Evolutionary conservation across 2,888 invertebrate genomes (phyloP), one percentile per base, ranked within the genome.

Genomic region (Netelia fuscicornis): DNA sequence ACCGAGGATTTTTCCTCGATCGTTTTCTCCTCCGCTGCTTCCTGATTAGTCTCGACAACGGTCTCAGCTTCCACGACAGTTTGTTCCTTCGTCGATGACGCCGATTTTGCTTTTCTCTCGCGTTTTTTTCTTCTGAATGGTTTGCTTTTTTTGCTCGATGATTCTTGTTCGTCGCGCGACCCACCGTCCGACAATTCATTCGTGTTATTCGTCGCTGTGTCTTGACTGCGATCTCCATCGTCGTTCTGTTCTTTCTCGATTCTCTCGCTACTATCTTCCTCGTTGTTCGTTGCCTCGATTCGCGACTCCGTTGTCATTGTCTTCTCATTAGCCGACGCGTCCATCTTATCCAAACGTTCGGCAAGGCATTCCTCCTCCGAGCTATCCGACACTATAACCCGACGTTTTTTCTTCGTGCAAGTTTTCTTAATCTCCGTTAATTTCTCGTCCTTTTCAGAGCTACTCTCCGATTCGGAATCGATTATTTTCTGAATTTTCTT

Each of bases 401-500:
- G 90, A 71, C 90, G 89, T 80, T 90, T 92, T 58, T 89, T 90
- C 70, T 83, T 90, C 1, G 62, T 64, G 1, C 52, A 23, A 2
- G 83, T 84, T 80, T 87, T 87, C 3, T 84, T 86, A 13, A 71
- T 84, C 23, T 81, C 74, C 17, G 68, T 76, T 37, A 89, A 88
- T 64, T 91, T 91, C 48, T n/a, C 92, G 91, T 88, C 94, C 94
- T 83, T 95, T 94, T 89, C 89, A 2, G 91, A 90, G 72, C 86
- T 87, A 10, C 90, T 89, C 8, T 95, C 95, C 0, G 95, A 95
- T 20, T 95, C 95, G 5, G 95, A 95, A 89, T 95, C 95, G 85
- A 95, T 94, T 0, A 95, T 94, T 88, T 94, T 95, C 88, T 95
- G 95, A 30, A 96, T 94, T 88, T 95, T 95, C 88, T 95, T 95